These are phyloP conservation scores for Linnaemya tessellans DNA, from an alignment of 2,888 invertebrate genomes.

Conservation along the genomic window DNA sequence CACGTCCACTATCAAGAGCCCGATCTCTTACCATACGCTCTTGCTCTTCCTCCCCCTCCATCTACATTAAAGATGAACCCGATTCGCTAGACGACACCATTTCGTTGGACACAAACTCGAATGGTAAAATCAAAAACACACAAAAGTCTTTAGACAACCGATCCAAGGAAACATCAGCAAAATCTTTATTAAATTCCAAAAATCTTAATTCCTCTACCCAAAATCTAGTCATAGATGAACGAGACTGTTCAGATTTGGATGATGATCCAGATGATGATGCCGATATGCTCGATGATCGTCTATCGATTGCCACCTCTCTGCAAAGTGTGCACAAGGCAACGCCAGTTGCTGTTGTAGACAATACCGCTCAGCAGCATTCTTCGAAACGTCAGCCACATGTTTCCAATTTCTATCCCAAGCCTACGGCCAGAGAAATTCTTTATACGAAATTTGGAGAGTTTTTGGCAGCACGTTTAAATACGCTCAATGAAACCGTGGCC, in stretches of 20 bases:
- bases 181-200: conserved; percentile 60
- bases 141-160: conserved; percentile 37
- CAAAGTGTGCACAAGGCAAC: conserved; percentile 56
- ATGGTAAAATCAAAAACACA: conserved; percentile 64
- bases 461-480: conserved; percentile 81
- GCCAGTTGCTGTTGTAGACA: background rate
- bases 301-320: conserved; percentile 61
- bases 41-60: conserved; percentile 80
- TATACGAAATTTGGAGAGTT: conserved; percentile 81
- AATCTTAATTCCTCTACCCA: conserved; percentile 67
- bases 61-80: conserved; percentile 81
- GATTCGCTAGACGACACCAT: conserved; percentile 75
- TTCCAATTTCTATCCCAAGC: conserved; percentile 65
- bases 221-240: conserved; percentile 77
- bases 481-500: conserved; percentile 80
- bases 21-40: conserved; percentile 74
- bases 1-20: conserved; percentile 64
- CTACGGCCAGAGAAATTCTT: conserved; percentile 78
- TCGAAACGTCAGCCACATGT: conserved; percentile 32
- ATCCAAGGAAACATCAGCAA: conserved; percentile 42
- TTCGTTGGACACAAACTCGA: conserved; percentile 70
- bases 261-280: conserved; percentile 77
- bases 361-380: conserved; percentile 32
- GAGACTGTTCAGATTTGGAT: conserved; percentile 76
- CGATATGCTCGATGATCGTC: conserved; percentile 73